Base-by-base conservation (phyloP, 1,140 invertebrate species). In the Caerostris extrusa region DNA sequence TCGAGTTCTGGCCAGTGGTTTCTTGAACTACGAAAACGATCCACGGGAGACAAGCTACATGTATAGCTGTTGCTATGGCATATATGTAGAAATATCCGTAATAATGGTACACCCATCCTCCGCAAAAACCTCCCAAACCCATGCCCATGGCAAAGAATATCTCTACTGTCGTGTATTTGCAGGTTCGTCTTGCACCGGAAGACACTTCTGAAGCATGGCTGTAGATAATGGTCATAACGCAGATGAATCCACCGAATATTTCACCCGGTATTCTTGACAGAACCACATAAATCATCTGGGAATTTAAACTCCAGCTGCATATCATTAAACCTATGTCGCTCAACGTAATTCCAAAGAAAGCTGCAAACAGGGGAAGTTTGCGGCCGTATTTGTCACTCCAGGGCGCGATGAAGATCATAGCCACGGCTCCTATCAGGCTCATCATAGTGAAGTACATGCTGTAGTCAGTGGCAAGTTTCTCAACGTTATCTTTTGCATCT, bases 361-460 rank as follows among this genome's bases (percentile, higher is more conserved):
- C 97, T 55, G 98, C 3, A 1, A 98, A 96, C 96, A 98, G 97
- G 95, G 98, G 98, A 8, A 98, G 97, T 95, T 98, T 98, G 93
- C 97, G 96, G 53, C 97, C 97, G 97, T 97, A 98, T 98, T 2
- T 98, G 97, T 57, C 98, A 83, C 96, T 96, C 98, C 95, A 98
- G 5, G 93, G 90, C 97, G 94, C 96, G 7, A 96, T 91, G 93
- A 96, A 96, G 55, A 95, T 95, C 10, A 96, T 95, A 7, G 95
- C 95, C 34, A 96, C 94, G 17, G 96, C 96, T 6, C 96, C 96
- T n/a, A 94, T 14, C 10, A 91, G 53, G 34, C 60, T 57, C 57
- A 91, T 7, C 6, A 94, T 34, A n/a, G 57, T 91, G 3, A 96
- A 58, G 7, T 95, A 95, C 34, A 96, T 95, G 6, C 95, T 95